phyloP scores from a whole-genome alignment of 2,888 invertebrate genomes.

The Temnothorax rugatulus region DNA sequence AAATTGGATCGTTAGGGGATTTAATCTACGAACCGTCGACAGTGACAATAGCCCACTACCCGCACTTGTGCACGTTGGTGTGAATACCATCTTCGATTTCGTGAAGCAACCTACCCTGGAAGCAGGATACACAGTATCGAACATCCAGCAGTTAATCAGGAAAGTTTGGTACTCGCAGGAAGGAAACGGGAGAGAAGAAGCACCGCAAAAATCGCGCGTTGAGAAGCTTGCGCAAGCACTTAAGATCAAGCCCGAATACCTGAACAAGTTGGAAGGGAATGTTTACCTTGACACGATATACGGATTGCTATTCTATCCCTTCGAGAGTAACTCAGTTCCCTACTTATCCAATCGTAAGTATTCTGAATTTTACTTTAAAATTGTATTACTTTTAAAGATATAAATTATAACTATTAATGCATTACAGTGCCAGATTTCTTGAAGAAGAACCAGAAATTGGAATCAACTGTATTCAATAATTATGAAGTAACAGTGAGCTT shows the following conservation, averaged over 20 bases:
- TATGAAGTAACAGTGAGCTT: conserved; percentile 89
- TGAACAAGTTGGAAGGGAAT: conserved; percentile 88
- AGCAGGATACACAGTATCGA: background rate
- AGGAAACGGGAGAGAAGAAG: conserved; percentile 77
- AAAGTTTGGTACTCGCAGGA: background rate
- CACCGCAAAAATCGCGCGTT: conserved; percentile 80
- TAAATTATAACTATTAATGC: conserved; percentile 58
- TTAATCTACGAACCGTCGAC: conserved; percentile 86
- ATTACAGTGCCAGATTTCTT: conserved; percentile 84
- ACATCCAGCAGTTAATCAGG: background rate
- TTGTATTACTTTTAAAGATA: background rate
- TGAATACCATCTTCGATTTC: background rate
- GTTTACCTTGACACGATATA: conserved; percentile 86
- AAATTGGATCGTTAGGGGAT: background rate
- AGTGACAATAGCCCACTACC: conserved; percentile 88
- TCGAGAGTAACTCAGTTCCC: conserved; percentile 87
- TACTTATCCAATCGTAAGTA: conserved; percentile 82
- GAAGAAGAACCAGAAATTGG: conserved; percentile 86
- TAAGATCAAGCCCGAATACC: conserved; percentile 87
- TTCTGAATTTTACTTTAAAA: background rate
- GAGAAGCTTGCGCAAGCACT: conserved; percentile 88
- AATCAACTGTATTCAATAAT: conserved; percentile 87
- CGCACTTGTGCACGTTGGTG: conserved; percentile 81
- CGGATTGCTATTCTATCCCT: conserved; percentile 87
- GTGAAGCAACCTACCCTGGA: background rate